Conservation (phyloP, 2,888 invertebrate genomes). For the Metellina segmentata region DNA sequence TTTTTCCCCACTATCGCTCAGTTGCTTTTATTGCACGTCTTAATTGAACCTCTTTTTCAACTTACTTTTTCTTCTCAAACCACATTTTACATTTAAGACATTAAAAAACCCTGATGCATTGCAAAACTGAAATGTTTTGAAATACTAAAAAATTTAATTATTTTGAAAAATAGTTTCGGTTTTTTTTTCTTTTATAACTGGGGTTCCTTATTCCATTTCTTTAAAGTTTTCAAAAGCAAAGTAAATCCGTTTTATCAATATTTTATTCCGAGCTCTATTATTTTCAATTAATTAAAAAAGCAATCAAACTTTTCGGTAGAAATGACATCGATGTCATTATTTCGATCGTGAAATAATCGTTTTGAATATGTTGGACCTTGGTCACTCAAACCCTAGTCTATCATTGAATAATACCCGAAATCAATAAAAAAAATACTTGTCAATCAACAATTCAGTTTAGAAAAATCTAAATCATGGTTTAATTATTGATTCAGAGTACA, state of each 20-base stretch:
- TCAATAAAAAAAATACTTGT: no score
- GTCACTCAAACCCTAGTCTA: no score
- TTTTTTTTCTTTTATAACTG: neutral
- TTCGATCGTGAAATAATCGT: neutral
- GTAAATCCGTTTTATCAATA: neutral
- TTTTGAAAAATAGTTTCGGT: neutral
- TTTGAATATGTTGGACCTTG: neutral
- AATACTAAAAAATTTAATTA: neutral
- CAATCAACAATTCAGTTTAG: no score
- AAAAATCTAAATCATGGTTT: no score
- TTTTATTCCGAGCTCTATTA: neutral
- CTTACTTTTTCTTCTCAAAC: neutral
- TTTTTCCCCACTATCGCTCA: neutral
- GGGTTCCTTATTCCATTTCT: neutral
- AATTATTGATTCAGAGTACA: no score
- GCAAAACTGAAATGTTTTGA: neutral
- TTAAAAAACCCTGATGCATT: neutral
- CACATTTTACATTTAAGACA: neutral
- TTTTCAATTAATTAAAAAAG: neutral
- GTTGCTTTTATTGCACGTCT: conserved; percentile 12
- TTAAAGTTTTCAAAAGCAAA: neutral
- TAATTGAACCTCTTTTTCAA: conserved; percentile 12
- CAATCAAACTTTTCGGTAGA: neutral
- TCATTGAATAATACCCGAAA: no score
- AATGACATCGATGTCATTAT: neutral